Conservation (phyloP, 2,797 vertebrate species). For the Propithecus perrieri region DNA sequence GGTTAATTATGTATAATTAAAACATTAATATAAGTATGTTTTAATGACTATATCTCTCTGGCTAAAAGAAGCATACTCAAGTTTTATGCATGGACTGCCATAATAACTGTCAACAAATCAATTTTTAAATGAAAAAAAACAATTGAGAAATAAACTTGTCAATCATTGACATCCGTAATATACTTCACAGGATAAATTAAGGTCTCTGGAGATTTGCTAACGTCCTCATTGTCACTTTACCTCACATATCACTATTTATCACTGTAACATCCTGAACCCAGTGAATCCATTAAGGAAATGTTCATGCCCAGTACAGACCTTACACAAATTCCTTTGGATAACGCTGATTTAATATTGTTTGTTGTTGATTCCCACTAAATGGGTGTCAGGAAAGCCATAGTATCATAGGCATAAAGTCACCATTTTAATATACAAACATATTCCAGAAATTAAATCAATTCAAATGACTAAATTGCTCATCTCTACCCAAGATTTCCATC, state of each 20-base stretch:
- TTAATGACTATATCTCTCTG: not conserved
- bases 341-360: not conserved
- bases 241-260: not conserved
- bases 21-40: slow-evolving; percentile 11
- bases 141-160: slow-evolving; percentile 33
- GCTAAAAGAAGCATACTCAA: not conserved
- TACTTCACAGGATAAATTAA: not conserved
- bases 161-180: slow-evolving; percentile 13
- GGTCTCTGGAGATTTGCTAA: not conserved
- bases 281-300: not conserved
- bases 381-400: not conserved
- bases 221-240: not conserved
- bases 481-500: not conserved
- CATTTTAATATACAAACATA: not conserved
- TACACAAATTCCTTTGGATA: not conserved
- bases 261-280: not conserved
- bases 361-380: not conserved
- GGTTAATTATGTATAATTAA: slow-evolving; percentile 47
- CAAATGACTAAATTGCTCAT: not conserved
- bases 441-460: not conserved
- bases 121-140: slow-evolving; percentile 12
- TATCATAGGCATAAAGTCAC: not conserved
- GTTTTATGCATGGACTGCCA: not conserved
- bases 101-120: not conserved
- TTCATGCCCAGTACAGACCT: not conserved